Evolutionary conservation across 2,797 vertebrate species (phyloP), one percentile per base, ranked within the genome.

Genomic region (Melanotaenia nigrans): DNA sequence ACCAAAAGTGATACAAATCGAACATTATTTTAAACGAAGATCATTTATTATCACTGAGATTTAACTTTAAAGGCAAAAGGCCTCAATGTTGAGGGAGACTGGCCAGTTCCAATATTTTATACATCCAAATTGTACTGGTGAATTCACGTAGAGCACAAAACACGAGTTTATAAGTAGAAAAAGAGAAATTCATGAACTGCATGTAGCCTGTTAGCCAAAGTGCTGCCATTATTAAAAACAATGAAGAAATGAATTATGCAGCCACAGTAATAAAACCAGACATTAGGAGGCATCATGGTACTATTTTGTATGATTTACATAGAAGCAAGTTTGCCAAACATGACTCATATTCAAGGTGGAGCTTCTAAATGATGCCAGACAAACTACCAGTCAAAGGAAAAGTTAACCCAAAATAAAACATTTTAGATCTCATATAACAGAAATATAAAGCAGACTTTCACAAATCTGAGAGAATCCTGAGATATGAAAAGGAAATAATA

Each of bases 201-300:
- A 24, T n/a, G 36, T 20, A 25, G 13, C 53, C 42, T 6, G 9
- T 22, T 24, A 7, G 35, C 7, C 13, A 53, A 57, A 40, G 24
- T 5, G 14, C 5, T 36, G 22, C 1, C n/a, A 7, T 64, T 55
- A 0, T 53, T 49, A 20, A 13, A 63, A 68, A 77, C 30, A 28
- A 45, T 30, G 2, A 30, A 40, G 7, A 1, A 73, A 53, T 33
- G 1, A 53, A 53, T 32, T 32, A 20, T 28, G 63, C 2, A 51
- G 20, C 22, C 32, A 9, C 18, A 62, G 8, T 65, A 36, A 65
- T 55, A 4, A 69, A 74, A 62, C 32, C 22, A 42, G 63, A 45
- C 67, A 70, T 73, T 51, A 65, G 57, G 25, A 54, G 53, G 53
- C 61, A 64, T 68, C 33, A 59, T 53, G 54, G 11, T 30, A 36